Conservation (phyloP, 2,888 invertebrate species). For the Dendrolimus houi region DNA sequence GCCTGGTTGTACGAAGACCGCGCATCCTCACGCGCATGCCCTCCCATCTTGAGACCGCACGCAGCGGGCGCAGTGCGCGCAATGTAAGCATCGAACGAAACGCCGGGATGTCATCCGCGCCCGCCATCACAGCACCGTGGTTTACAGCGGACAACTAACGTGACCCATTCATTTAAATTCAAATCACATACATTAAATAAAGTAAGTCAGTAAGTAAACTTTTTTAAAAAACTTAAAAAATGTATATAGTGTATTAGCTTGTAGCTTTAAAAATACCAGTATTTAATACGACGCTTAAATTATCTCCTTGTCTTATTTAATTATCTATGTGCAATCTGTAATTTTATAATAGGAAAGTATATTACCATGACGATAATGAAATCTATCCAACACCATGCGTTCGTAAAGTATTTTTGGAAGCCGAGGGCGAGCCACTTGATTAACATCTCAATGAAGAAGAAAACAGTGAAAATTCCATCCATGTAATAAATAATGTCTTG, state of each 20-base stretch:
- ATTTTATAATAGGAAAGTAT: constrained; percentile 1
- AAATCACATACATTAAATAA: too few relatives aligned
- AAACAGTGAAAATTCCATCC: constrained; percentile 98
- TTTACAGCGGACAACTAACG: constrained; percentile 92
- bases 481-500: constrained; percentile 96
- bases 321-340: too few relatives aligned
- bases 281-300: too few relatives aligned
- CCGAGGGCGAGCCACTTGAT: constrained; percentile 99
- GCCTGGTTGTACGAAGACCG: constrained; percentile 23
- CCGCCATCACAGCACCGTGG: constrained; percentile 89
- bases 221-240: too few relatives aligned
- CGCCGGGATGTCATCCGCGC: constrained; percentile 86
- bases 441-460: constrained; percentile 99
- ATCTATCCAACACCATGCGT: constrained; percentile 99
- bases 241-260: too few relatives aligned
- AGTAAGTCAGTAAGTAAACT: too few relatives aligned
- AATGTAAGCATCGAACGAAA: constrained; percentile 95
- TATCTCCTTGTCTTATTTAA: too few relatives aligned
- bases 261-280: too few relatives aligned
- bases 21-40: constrained; percentile 94
- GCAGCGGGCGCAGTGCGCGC: constrained; percentile 90
- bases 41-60: constrained; percentile 96
- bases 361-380: constrained; percentile 98
- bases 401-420: constrained; percentile 97
- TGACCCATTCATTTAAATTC: constrained; percentile 35